These are phyloP conservation scores for Zeus faber DNA, from an alignment of 2,113 vertebrate species.

Conservation along the genomic window DNA sequence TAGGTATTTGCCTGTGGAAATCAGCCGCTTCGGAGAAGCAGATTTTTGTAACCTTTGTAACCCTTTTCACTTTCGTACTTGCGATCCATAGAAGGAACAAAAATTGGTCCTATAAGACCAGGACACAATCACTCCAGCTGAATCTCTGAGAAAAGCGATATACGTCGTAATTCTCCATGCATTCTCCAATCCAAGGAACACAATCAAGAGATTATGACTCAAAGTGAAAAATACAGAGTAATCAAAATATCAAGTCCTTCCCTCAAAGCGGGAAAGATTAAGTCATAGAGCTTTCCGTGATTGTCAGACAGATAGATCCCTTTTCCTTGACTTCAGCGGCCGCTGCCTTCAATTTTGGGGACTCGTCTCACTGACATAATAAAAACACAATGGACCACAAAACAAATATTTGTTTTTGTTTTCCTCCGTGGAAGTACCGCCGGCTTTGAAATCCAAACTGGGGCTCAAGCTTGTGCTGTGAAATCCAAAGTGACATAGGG, in stretches of 20 bases:
- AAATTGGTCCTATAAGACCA: constrained; percentile 21
- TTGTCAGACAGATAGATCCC: constrained; percentile 31
- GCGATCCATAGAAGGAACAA: constrained; percentile 23
- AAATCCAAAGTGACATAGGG: constrained; percentile 73
- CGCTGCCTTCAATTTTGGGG: constrained; percentile 53
- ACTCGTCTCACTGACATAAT: constrained; percentile 58
- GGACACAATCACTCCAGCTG: constrained; percentile 26
- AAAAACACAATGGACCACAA: constrained; percentile 66
- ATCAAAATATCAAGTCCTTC: constrained; percentile 60
- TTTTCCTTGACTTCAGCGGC: constrained; percentile 52
- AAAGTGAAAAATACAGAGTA: constrained; percentile 39
- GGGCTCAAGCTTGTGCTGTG: constrained; percentile 52
- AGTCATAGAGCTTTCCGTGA: constrained; percentile 38
- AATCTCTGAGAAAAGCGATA: constrained; percentile 33
- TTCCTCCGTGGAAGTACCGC: constrained; percentile 44
- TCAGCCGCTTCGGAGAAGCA: no score
- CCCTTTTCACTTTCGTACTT: constrained; percentile 8
- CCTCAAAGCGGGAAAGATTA: constrained; percentile 36
- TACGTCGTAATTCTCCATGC: constrained; percentile 19
- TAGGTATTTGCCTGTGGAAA: no score
- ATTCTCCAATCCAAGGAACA: constrained; percentile 35
- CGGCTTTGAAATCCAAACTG: constrained; percentile 63
- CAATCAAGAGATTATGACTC: constrained; percentile 47
- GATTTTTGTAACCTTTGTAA: no score
- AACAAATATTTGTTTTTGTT: constrained; percentile 75